Evolutionary conservation across 2,888 invertebrate genomes (phyloP).

Genomic region (Nezara viridula): DNA sequence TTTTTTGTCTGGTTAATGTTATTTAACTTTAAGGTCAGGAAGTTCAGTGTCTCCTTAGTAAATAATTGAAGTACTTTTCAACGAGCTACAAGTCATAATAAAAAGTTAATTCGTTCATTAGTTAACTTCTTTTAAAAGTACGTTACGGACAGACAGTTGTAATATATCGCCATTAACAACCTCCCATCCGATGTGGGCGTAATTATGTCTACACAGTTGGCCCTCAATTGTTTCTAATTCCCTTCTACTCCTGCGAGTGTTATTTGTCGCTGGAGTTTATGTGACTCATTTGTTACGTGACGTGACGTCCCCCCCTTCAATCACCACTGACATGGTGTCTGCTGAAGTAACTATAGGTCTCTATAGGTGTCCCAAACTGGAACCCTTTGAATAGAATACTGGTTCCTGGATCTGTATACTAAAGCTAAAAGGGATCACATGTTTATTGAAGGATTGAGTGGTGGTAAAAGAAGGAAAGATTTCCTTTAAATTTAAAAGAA

Average conservation of each 20-base stretch:
- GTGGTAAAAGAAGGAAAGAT: background rate
- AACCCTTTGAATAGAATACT: background rate
- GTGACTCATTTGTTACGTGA: constrained; percentile 1
- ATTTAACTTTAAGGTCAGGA: too few relatives aligned
- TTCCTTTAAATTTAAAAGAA: too few relatives aligned
- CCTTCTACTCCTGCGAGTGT: background rate
- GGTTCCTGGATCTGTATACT: background rate
- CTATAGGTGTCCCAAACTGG: background rate
- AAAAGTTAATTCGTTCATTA: background rate
- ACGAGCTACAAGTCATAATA: background rate
- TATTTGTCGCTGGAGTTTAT: background rate
- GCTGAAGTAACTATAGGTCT: background rate
- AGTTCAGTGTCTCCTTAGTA: too few relatives aligned
- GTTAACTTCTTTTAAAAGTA: background rate
- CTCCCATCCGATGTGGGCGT: background rate
- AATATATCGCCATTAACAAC: background rate
- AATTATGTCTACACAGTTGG: background rate
- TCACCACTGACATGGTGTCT: background rate
- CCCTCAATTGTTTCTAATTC: constrained; percentile 24
- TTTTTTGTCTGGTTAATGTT: too few relatives aligned
- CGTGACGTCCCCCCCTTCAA: background rate
- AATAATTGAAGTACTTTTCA: too few relatives aligned
- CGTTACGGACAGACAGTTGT: background rate
- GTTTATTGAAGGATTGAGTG: background rate
- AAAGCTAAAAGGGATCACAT: background rate